Evolutionary conservation across 2,113 vertebrate species (phyloP).

Genomic region (Rostratula benghalensis): DNA sequence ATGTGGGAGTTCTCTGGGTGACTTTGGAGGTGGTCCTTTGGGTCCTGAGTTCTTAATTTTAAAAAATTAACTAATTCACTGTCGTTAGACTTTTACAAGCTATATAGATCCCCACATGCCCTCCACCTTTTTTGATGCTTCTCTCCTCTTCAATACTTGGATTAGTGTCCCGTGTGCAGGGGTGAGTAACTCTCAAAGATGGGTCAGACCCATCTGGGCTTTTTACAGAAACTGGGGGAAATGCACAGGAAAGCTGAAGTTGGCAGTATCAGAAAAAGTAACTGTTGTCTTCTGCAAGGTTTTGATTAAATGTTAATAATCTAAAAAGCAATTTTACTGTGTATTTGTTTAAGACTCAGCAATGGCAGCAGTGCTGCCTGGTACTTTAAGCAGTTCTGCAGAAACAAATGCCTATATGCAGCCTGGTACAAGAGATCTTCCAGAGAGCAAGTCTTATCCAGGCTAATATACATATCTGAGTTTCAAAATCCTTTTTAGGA

Average conservation of each 20-base stretch:
- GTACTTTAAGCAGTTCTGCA: background rate
- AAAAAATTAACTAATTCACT: background rate
- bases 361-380: background rate
- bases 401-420: background rate
- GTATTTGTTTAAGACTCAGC: background rate
- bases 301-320: background rate
- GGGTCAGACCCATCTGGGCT: background rate
- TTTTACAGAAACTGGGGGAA: background rate
- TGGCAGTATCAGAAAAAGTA: background rate
- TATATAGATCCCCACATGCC: background rate
- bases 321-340: background rate
- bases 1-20: background rate
- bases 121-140: accelerated
- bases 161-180: background rate
- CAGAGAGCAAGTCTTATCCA: background rate
- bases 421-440: background rate
- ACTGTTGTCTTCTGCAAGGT: background rate
- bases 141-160: background rate
- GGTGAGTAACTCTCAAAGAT: background rate
- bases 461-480: background rate
- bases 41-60: background rate
- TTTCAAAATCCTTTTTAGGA: background rate
- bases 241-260: background rate
- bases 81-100: background rate
- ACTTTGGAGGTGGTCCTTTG: background rate